phyloP scores from a whole-genome alignment of 2,888 invertebrate species.

The Noctua janthina region DNA sequence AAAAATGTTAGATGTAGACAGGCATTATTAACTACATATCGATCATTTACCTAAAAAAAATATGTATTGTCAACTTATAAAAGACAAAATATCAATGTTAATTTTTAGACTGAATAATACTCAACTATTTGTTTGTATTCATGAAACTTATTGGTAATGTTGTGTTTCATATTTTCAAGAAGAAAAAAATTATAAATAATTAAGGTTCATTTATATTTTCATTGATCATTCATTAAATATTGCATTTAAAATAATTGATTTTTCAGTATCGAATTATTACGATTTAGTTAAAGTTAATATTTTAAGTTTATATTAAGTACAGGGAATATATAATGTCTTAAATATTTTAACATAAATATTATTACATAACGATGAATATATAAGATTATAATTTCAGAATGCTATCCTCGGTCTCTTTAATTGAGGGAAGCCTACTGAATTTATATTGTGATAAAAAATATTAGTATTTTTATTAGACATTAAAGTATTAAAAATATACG shows the following conservation, averaged over 20 bases:
- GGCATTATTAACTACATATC: background rate
- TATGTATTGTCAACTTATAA: slow-evolving; percentile 1
- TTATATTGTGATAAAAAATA: slow-evolving; percentile 83
- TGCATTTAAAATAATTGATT: slow-evolving; percentile 47
- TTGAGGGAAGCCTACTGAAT: slow-evolving; percentile 89
- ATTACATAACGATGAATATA: slow-evolving; percentile 22
- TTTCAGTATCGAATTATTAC: slow-evolving; percentile 27
- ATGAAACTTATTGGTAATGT: background rate
- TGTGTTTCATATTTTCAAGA: background rate
- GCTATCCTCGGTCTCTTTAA: slow-evolving; percentile 82
- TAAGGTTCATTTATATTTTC: background rate
- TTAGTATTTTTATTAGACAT: slow-evolving; percentile 53
- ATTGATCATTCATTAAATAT: slow-evolving; percentile 14
- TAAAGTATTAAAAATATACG: slow-evolving; percentile 11
- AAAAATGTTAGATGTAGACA: slow-evolving; percentile 1
- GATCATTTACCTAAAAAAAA: background rate
- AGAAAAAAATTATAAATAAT: background rate
- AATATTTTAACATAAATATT: slow-evolving; percentile 18
- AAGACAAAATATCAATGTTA: background rate
- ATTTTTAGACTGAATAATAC: slow-evolving; percentile 53
- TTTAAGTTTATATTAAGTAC: slow-evolving; percentile 63
- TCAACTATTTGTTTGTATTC: slow-evolving; percentile 12
- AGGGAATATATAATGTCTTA: slow-evolving; percentile 51
- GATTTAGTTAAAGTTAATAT: slow-evolving; percentile 26
- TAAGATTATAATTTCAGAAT: slow-evolving; percentile 87